Evolutionary conservation across 1,140 invertebrate genomes (phyloP), one percentile per base, ranked within the genome.

Genomic region (Drosophila pseudoananassae): DNA sequence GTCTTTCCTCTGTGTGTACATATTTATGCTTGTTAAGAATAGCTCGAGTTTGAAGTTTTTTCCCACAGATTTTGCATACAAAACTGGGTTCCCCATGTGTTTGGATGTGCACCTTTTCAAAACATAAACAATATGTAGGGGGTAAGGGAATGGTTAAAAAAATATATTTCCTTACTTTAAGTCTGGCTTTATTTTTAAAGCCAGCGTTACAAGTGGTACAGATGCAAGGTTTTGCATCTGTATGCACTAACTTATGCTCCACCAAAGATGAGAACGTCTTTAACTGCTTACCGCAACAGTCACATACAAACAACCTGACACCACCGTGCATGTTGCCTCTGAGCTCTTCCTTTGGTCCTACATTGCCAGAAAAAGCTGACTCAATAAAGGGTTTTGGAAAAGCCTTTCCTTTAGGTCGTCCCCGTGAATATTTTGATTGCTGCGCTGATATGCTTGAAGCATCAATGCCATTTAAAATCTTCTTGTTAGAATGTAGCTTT

Each of bases 161-260:
- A 27, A 27, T 27, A 27, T 27, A 47, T 1, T 31, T 31, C 1
- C 77, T 29, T 45, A 84, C 80, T 23, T 71, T 52, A 0, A 85
- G 74, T 9, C 82, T 54, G 8, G 75, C 79, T 23, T 55, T 58
- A 27, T 81, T 85, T 8, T 85, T 79, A 12, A 90, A 73, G 25
- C 47, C 74, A 0, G 68, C 73, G 50, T 65, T 36, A 50, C 81
- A 87, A 0, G 71, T n/a, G 2, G 78, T 10, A 36, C 81, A 85
- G 0, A 59, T 47, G 9, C 70, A 87, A 1, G 81, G 81, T 3
- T 51, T 54, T 12, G 69, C 68, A 2, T 85, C 92, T 14, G 91
- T 93, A 65, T 93, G 93, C 0, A 92, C 91, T 5, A 92, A 87
- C 66, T 92, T 91, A 69, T 93, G 93, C 27, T 93, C 92, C 9